Conservation (phyloP, 2,113 vertebrate species). For the Panurus biarmicus region DNA sequence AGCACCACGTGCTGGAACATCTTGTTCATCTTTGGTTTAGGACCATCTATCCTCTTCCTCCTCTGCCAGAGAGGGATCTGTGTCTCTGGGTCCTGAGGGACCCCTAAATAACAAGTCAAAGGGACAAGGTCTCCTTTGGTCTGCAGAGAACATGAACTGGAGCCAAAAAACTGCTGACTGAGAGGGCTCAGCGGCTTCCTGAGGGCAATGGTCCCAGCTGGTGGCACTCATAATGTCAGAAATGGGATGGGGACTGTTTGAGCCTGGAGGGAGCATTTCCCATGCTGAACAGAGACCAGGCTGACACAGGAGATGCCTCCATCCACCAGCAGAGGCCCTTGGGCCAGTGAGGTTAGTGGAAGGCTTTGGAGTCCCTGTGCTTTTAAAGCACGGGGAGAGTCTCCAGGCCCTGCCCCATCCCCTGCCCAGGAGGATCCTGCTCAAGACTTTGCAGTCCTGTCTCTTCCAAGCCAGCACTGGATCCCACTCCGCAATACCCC, state of each 20-base stretch:
- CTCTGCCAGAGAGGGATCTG: neutral
- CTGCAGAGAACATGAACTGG: neutral
- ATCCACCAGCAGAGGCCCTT: neutral
- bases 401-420: neutral
- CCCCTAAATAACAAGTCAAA: neutral
- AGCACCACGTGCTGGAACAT: accelerated
- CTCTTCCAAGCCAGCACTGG: neutral
- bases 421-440: neutral
- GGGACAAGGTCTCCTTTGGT: neutral
- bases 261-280: neutral
- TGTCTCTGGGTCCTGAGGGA: neutral
- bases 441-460: accelerated
- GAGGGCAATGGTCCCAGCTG: neutral
- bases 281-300: neutral
- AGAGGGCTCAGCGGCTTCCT: neutral
- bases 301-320: neutral
- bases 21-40: neutral
- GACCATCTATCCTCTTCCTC: neutral
- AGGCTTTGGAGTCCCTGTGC: neutral
- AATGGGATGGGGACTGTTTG: neutral
- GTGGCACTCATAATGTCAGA: neutral
- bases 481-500: too few relatives aligned
- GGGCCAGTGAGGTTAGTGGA: accelerated
- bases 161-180: neutral
- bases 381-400: neutral